Evolutionary conservation across 2,113 vertebrate species (phyloP).

Genomic region (Conger conger): DNA sequence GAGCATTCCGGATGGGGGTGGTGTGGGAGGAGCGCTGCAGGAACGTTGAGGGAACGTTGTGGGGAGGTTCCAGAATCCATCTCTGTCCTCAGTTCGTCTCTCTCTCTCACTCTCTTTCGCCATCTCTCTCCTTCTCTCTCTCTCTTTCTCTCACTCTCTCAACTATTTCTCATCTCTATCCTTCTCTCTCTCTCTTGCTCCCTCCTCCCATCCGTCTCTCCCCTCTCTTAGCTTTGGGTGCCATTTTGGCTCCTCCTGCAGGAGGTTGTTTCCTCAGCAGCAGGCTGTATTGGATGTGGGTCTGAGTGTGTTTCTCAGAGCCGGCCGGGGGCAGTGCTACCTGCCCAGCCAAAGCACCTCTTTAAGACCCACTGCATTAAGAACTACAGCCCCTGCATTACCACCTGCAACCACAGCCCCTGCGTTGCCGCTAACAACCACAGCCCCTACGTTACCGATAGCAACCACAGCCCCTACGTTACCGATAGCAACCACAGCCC

Average conservation of each 20-base stretch:
- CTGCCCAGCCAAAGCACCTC: too few relatives aligned
- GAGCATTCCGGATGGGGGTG: too few relatives aligned
- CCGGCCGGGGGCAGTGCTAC: too few relatives aligned
- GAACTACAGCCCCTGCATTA: too few relatives aligned
- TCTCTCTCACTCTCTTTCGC: neutral
- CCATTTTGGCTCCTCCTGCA: neutral
- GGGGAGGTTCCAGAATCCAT: neutral
- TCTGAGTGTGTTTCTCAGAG: too few relatives aligned
- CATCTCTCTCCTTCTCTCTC: neutral
- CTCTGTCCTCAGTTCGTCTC: neutral
- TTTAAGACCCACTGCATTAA: too few relatives aligned
- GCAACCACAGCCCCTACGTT: too few relatives aligned
- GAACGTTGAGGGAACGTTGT: neutral
- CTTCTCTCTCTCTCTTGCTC: neutral
- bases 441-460: too few relatives aligned
- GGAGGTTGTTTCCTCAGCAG: neutral
- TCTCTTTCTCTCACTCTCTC: too few relatives aligned
- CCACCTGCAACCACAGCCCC: too few relatives aligned
- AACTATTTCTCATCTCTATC: neutral
- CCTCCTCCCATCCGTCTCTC: neutral
- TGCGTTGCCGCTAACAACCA: too few relatives aligned
- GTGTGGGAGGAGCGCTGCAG: neutral
- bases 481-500: too few relatives aligned
- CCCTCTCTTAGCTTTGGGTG: neutral
- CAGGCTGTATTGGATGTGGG: neutral